Evolutionary conservation across 2,113 vertebrate genomes (phyloP).

Genomic region (Cephalopholis sonnerati): DNA sequence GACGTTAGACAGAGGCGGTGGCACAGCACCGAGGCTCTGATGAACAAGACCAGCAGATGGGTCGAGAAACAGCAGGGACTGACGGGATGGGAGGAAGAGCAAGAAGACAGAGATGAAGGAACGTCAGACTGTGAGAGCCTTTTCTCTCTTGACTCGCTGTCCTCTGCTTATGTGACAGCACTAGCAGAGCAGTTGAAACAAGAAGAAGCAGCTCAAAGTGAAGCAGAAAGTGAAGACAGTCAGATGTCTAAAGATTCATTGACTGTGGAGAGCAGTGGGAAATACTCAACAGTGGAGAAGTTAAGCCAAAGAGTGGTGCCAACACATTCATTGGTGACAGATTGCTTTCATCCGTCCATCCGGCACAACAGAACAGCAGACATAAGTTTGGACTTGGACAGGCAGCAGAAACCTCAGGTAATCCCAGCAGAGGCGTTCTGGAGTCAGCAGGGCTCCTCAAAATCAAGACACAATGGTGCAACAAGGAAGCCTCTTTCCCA

Average conservation of each 20-base stretch:
- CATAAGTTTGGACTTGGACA: constrained; percentile 69
- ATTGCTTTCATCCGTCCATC: constrained; percentile 29
- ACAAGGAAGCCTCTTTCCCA: constrained; percentile 29
- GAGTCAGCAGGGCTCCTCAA: constrained; percentile 77
- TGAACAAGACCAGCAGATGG: constrained; percentile 70
- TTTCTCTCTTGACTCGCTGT: constrained; percentile 94
- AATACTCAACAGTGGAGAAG: constrained; percentile 12
- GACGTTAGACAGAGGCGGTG: constrained; percentile 76
- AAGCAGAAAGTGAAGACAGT: constrained; percentile 90
- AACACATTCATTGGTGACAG: constrained; percentile 54
- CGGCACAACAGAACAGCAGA: constrained; percentile 77
- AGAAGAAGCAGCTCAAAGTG: constrained; percentile 83
- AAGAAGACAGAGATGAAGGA: constrained; percentile 64
- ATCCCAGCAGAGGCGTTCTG: constrained; percentile 87
- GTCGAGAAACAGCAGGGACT: constrained; percentile 64
- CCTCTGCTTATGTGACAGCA: constrained; percentile 84
- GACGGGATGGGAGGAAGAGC: constrained; percentile 70
- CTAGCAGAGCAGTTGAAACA: constrained; percentile 80
- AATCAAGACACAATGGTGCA: constrained; percentile 54
- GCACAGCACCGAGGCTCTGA: constrained; percentile 87
- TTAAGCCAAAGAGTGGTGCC: constrained; percentile 39
- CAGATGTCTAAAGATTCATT: constrained; percentile 94
- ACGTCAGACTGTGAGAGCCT: constrained; percentile 91
- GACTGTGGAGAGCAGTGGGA: constrained; percentile 66
- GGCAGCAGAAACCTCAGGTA: constrained; percentile 80